Evolutionary conservation across 2,113 vertebrate species (phyloP).

Genomic region (Tetrao urogallus): DNA sequence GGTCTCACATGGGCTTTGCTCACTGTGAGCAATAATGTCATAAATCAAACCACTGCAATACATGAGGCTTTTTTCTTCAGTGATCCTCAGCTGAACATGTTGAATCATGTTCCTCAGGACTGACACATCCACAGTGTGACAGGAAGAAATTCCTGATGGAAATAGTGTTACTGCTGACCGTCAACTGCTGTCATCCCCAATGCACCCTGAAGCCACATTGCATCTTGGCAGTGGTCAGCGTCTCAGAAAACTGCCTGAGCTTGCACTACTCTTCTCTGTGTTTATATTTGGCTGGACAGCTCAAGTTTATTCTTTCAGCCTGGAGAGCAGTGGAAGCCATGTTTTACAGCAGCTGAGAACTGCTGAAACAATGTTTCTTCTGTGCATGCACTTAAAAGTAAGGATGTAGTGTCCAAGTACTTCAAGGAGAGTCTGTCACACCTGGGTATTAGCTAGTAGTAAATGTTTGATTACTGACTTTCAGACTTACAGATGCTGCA

Average conservation of each 20-base stretch:
- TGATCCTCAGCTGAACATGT: not conserved
- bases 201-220: not conserved
- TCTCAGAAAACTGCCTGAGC: not conserved
- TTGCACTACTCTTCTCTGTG: accelerated
- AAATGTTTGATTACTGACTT: not conserved
- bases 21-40: not conserved
- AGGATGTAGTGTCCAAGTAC: not conserved
- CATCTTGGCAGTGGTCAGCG: not conserved
- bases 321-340: not conserved
- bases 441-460: not conserved
- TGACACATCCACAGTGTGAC: not conserved
- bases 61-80: not conserved
- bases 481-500: not conserved
- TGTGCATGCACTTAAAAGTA: not conserved
- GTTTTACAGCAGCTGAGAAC: not conserved
- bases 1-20: not conserved
- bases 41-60: not conserved
- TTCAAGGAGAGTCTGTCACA: not conserved
- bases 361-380: not conserved
- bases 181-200: accelerated
- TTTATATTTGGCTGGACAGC: not conserved
- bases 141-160: not conserved
- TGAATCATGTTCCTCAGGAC: not conserved
- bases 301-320: not conserved
- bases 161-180: not conserved